phyloP scores from a whole-genome alignment of 2,888 invertebrate species.

The Leucoptera coffeella region DNA sequence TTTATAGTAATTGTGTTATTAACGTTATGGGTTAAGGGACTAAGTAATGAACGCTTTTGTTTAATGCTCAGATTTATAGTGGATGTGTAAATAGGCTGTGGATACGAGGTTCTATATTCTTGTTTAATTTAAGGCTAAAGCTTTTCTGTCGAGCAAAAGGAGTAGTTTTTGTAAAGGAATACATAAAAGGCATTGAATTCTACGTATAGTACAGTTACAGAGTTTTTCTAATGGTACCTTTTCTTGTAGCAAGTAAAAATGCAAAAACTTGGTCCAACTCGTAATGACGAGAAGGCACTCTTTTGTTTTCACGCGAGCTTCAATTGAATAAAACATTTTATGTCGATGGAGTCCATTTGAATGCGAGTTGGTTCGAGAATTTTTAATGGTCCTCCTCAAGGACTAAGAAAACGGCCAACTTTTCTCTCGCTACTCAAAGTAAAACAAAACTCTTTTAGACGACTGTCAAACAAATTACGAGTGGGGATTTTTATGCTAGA shows the following conservation, averaged over 20 bases:
- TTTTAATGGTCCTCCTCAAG: conserved; percentile 21
- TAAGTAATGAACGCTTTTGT: conserved; percentile 49
- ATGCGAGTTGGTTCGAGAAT: conserved; percentile 26
- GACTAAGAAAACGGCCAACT: too few species aligned
- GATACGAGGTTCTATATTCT: too few species aligned
- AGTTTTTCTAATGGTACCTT: conserved; percentile 11
- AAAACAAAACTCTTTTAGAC: background rate
- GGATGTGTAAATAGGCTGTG: conserved; percentile 35
- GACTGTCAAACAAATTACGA: background rate
- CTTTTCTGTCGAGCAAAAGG: too few species aligned
- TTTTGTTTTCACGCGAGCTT: conserved; percentile 39
- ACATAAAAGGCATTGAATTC: too few species aligned
- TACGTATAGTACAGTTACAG: conserved; percentile 6
- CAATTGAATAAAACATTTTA: conserved; percentile 49
- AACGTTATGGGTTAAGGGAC: conserved; percentile 54
- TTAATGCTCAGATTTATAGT: conserved; percentile 46
- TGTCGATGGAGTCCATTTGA: conserved; percentile 45
- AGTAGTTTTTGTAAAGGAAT: too few species aligned
- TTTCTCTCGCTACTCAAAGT: too few species aligned
- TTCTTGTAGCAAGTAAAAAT: conserved; percentile 29
- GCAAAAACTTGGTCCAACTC: conserved; percentile 34
- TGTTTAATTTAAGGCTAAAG: too few species aligned
- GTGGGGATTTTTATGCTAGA: background rate
- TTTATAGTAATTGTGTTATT: conserved; percentile 56
- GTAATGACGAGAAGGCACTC: conserved; percentile 39